Conservation (phyloP, 1,140 invertebrate genomes). For the Procambarus virginalis region DNA sequence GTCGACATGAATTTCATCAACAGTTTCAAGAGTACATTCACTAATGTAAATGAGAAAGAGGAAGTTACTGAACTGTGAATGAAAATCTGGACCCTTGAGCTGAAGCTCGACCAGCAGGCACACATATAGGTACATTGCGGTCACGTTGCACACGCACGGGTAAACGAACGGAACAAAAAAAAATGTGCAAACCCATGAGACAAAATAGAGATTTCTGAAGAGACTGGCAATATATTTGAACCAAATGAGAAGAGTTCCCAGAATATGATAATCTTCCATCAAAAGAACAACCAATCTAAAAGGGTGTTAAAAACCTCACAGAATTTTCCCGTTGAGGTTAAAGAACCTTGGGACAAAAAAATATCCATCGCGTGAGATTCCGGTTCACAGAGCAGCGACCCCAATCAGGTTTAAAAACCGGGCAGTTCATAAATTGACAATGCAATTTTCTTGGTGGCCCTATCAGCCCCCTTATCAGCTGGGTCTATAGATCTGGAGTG, state of each 20-base stretch:
- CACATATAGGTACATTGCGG: neutral
- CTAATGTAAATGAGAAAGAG: no score
- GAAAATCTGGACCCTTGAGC: no score
- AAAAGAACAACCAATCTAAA: constrained; percentile 20
- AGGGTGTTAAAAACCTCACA: constrained; percentile 14
- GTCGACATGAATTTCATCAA: no score
- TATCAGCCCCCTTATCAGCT: constrained; percentile 54
- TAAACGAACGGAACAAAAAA: no score
- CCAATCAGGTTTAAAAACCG: constrained; percentile 61
- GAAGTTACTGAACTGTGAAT: no score
- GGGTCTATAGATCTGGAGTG: constrained; percentile 54
- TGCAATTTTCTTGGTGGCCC: constrained; percentile 62
- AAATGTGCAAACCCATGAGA: neutral
- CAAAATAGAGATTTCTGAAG: neutral
- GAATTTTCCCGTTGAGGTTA: constrained; percentile 1
- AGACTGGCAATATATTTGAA: neutral
- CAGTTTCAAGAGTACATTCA: no score
- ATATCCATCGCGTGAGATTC: constrained; percentile 10
- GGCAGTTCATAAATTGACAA: constrained; percentile 63
- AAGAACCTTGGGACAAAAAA: constrained; percentile 33
- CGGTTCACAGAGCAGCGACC: constrained; percentile 57
- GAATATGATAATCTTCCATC: constrained; percentile 8
- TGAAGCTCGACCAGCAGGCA: neutral
- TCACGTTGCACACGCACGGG: neutral
- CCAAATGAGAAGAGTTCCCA: neutral